phyloP scores from a whole-genome alignment of 2,113 vertebrate genomes.

The Dipodomys stephensi region DNA sequence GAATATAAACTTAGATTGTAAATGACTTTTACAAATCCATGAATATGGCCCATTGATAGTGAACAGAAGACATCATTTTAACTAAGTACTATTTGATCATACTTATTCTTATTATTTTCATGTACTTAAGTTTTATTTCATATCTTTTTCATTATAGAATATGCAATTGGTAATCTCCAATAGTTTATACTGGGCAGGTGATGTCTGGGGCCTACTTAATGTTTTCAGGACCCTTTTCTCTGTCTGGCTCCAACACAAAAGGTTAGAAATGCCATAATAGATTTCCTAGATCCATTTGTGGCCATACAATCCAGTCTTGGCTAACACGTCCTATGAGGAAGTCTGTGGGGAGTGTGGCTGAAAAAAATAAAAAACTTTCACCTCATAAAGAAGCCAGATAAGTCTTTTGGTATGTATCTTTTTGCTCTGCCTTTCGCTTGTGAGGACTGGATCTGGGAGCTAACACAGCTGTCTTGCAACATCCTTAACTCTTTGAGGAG shows the following conservation, averaged over 20 bases:
- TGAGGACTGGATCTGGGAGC: neutral
- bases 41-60: neutral
- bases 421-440: neutral
- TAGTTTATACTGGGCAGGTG: neutral
- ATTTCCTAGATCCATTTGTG: neutral
- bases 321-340: neutral
- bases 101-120: constrained; percentile 27
- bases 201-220: neutral
- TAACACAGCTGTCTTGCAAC: neutral
- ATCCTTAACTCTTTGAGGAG: neutral
- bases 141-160: constrained; percentile 34
- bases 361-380: neutral
- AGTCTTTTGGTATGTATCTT: neutral
- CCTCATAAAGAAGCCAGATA: neutral
- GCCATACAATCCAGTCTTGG: neutral
- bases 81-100: constrained; percentile 17
- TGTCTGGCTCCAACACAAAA: neutral
- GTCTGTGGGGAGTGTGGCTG: neutral
- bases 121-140: neutral
- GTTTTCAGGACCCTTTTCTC: neutral
- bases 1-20: constrained; percentile 1
- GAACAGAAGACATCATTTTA: neutral
- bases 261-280: neutral
- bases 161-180: neutral
- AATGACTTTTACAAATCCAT: constrained; percentile 17